phyloP scores from a whole-genome alignment of 2,113 vertebrate genomes.

The Hemibagrus wyckioides region DNA sequence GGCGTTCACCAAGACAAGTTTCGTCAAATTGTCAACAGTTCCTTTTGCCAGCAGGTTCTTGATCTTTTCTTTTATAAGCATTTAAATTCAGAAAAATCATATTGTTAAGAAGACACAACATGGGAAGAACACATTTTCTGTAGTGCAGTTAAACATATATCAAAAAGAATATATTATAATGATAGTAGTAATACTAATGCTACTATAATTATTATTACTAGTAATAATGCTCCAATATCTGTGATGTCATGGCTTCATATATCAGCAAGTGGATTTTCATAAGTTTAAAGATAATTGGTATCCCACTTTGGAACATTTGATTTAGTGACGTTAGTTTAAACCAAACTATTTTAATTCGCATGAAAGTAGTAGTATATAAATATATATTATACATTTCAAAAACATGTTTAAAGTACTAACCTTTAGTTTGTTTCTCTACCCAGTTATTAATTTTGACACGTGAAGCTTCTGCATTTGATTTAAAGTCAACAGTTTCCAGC shows the following conservation, averaged over 20 bases:
- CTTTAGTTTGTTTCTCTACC: slow-evolving; percentile 74
- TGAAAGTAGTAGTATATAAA: too few relatives aligned
- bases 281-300: too few relatives aligned
- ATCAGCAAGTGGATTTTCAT: too few relatives aligned
- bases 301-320: too few relatives aligned
- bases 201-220: too few relatives aligned
- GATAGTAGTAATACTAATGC: too few relatives aligned
- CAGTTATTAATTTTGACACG: slow-evolving; percentile 73
- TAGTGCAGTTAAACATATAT: neutral
- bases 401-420: slow-evolving; percentile 56
- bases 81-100: neutral
- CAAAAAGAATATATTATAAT: neutral
- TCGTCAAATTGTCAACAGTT: slow-evolving; percentile 70
- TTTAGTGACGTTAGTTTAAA: too few relatives aligned
- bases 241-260: too few relatives aligned
- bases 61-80: slow-evolving; percentile 82
- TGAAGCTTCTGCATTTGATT: slow-evolving; percentile 48
- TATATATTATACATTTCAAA: too few relatives aligned
- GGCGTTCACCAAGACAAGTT: slow-evolving; percentile 87
- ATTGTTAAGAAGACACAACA: neutral
- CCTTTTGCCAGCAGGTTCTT: slow-evolving; percentile 74
- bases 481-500: slow-evolving; percentile 72
- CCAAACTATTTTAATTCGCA: too few relatives aligned
- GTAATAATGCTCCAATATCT: too few relatives aligned
- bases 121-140: neutral